These are phyloP conservation scores for Bufotes viridis DNA, from an alignment of 2,797 vertebrate species.

Conservation along the genomic window DNA sequence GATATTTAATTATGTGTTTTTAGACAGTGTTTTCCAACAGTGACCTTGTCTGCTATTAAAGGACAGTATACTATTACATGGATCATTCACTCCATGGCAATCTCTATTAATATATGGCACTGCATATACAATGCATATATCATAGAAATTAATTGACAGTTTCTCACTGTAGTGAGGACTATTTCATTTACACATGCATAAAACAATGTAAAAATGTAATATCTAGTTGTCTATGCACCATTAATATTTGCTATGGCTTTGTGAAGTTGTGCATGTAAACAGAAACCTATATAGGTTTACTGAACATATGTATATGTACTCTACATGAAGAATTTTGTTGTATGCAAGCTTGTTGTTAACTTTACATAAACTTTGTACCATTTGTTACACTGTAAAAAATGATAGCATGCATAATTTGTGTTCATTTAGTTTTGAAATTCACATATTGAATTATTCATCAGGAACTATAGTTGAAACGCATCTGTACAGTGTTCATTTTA, in stretches of 20 bases:
- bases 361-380: neutral
- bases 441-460: no score
- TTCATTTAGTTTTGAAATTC: no score
- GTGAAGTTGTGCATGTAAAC: neutral
- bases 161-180: slow-evolving; percentile 84
- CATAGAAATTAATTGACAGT: slow-evolving; percentile 75
- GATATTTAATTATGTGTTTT: slow-evolving; percentile 77
- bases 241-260: neutral
- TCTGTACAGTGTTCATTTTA: no score
- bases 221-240: neutral
- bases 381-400: neutral
- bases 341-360: neutral
- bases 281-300: neutral
- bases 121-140: slow-evolving; percentile 74
- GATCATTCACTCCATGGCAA: slow-evolving; percentile 81
- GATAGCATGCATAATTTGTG: no score
- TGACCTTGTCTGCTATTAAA: slow-evolving; percentile 79
- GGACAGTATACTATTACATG: slow-evolving; percentile 80
- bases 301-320: neutral
- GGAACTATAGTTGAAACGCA: no score
- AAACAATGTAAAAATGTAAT: neutral
- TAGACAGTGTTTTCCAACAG: slow-evolving; percentile 65
- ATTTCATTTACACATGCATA: slow-evolving; percentile 67
- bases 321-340: neutral
- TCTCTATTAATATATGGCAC: slow-evolving; percentile 79